Conservation (phyloP, 2,888 invertebrate genomes). For the Teleogryllus oceanicus region DNA sequence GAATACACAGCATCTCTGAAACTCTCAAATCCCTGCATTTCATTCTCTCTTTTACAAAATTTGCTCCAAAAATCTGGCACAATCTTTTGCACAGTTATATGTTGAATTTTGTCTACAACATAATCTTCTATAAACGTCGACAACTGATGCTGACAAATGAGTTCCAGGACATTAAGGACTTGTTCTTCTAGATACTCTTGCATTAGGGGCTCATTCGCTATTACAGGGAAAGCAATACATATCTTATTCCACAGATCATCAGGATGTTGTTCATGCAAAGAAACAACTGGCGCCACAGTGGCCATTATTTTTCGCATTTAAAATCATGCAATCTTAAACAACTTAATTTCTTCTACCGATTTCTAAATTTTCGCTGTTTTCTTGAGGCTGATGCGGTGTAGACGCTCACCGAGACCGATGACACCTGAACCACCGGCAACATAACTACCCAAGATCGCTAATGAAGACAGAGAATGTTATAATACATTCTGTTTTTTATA, state of each 20-base stretch:
- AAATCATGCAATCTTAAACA: too few species aligned
- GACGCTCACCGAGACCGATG: too few species aligned
- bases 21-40: slow-evolving; percentile 57
- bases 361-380: too few species aligned
- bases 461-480: too few species aligned
- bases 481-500: too few species aligned
- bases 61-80: slow-evolving; percentile 65
- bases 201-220: slow-evolving; percentile 27
- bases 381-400: too few species aligned
- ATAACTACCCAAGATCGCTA: too few species aligned
- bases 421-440: too few species aligned
- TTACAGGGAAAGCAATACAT: slow-evolving; percentile 31
- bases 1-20: slow-evolving; percentile 66
- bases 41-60: slow-evolving; percentile 46
- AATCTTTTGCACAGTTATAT: slow-evolving; percentile 58
- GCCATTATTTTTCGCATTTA: too few species aligned
- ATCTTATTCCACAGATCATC: slow-evolving; percentile 30
- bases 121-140: slow-evolving; percentile 44
- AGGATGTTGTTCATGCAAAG: too few species aligned
- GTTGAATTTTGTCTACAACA: slow-evolving; percentile 55
- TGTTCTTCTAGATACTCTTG: background rate
- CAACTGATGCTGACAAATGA: slow-evolving; percentile 25
- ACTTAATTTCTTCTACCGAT: too few species aligned
- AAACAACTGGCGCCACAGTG: too few species aligned
- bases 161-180: slow-evolving; percentile 3